Conservation (phyloP, 2,888 invertebrate genomes). For the Melanostoma mellinum region DNA sequence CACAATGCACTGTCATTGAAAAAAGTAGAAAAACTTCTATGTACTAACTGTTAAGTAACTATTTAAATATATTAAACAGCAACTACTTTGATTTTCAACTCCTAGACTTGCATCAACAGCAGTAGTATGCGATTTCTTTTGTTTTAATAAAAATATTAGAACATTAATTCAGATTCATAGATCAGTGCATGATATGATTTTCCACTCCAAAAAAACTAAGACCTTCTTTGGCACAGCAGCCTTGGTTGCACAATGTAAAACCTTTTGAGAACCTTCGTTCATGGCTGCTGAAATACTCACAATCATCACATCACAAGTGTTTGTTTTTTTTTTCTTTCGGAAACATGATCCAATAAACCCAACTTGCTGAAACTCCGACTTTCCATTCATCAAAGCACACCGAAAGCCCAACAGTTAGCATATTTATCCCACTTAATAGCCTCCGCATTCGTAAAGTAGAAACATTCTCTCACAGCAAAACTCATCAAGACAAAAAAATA, state of each 20-base stretch:
- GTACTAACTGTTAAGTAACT: too few species aligned
- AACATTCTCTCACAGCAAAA: conserved; percentile 67
- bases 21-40: too few species aligned
- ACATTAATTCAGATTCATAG: too few species aligned
- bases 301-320: conserved; percentile 10
- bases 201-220: not conserved
- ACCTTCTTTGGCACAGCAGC: not conserved
- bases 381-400: conserved; percentile 59
- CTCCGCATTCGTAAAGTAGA: conserved; percentile 48
- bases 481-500: not conserved
- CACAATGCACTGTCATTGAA: too few species aligned
- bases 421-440: conserved; percentile 67
- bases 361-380: conserved; percentile 35
- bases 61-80: too few species aligned
- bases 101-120: too few species aligned
- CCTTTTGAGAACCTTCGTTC: not conserved
- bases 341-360: conserved; percentile 21
- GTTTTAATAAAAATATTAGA: too few species aligned
- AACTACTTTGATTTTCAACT: too few species aligned
- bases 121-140: too few species aligned
- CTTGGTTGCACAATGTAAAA: conserved; percentile 8
- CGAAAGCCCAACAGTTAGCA: conserved; percentile 60
- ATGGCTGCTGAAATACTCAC: conserved; percentile 34
- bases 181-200: too few species aligned
- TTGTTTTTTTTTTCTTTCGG: not conserved